These are phyloP conservation scores for Calephelis nemesis DNA, from an alignment of 1,140 invertebrate genomes.

Conservation along the genomic window DNA sequence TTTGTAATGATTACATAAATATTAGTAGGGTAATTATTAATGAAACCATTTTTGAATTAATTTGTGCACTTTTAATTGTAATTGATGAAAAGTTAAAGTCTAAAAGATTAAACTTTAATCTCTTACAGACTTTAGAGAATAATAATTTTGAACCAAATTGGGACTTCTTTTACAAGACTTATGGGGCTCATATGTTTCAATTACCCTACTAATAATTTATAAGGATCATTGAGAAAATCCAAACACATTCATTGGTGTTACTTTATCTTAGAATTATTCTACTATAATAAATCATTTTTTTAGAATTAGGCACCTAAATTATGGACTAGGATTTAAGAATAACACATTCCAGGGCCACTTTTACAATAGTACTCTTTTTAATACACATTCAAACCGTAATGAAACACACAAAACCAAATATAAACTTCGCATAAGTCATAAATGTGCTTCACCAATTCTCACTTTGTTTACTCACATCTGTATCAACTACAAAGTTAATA, in stretches of 20 bases:
- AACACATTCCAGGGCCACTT: slow-evolving; percentile 14
- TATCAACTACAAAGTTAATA: too few relatives aligned
- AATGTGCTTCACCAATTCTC: too few relatives aligned
- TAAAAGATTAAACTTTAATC: too few relatives aligned
- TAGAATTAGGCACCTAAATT: slow-evolving; percentile 32
- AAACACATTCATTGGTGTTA: slow-evolving; percentile 27
- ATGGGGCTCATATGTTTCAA: background rate
- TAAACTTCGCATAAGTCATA: too few relatives aligned
- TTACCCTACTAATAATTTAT: slow-evolving; percentile 18
- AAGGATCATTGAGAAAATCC: slow-evolving; percentile 12
- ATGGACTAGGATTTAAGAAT: slow-evolving; percentile 29
- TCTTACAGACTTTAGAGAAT: too few relatives aligned
- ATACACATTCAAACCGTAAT: background rate
- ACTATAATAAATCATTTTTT: slow-evolving; percentile 22
- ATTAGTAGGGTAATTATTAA: background rate
- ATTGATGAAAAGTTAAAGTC: too few relatives aligned
- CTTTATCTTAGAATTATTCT: background rate
- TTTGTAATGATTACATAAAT: background rate
- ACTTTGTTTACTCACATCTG: too few relatives aligned
- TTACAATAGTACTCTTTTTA: slow-evolving; percentile 9
- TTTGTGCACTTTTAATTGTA: too few relatives aligned
- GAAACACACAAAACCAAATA: too few relatives aligned
- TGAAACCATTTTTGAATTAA: background rate
- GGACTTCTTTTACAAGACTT: too few relatives aligned
- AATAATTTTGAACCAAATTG: too few relatives aligned